These are phyloP conservation scores for Ophiodon elongatus DNA, from an alignment of 2,113 vertebrate genomes.

Conservation along the genomic window DNA sequence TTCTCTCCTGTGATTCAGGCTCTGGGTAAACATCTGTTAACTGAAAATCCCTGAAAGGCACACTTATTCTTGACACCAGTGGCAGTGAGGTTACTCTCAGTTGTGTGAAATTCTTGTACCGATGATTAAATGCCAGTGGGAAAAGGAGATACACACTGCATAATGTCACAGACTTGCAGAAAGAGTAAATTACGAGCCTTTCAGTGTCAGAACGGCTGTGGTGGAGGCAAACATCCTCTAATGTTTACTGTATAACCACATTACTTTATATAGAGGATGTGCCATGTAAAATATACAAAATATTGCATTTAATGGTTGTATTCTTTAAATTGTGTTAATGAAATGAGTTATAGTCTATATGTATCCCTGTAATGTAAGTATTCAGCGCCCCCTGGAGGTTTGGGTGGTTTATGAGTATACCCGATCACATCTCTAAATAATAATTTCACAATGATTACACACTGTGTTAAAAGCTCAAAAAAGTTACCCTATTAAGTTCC, in stretches of 20 bases:
- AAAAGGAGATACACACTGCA: background rate
- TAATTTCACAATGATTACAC: background rate
- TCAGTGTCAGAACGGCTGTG: background rate
- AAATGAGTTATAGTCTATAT: background rate
- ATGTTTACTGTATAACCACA: background rate
- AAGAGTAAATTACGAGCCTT: conserved; percentile 3
- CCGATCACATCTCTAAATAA: background rate
- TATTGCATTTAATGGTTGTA: background rate
- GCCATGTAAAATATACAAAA: background rate
- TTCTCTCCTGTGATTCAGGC: conserved; percentile 61
- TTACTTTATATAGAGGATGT: background rate
- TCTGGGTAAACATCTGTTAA: conserved; percentile 66
- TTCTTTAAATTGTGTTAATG: background rate
- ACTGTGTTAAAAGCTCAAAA: background rate
- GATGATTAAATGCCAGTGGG: conserved; percentile 18
- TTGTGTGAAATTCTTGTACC: conserved; percentile 38
- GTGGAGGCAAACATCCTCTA: background rate
- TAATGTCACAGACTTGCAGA: background rate
- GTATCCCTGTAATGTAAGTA: conserved; percentile 34
- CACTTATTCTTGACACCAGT: conserved; percentile 23
- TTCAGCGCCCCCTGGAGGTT: conserved; percentile 78
- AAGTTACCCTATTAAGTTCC: background rate
- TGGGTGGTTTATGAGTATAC: conserved; percentile 8
- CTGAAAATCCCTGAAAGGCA: conserved; percentile 47
- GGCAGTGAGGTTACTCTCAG: conserved; percentile 17